Evolutionary conservation across 2,113 vertebrate genomes (phyloP).

Genomic region (Brachypteracias leptosomus): DNA sequence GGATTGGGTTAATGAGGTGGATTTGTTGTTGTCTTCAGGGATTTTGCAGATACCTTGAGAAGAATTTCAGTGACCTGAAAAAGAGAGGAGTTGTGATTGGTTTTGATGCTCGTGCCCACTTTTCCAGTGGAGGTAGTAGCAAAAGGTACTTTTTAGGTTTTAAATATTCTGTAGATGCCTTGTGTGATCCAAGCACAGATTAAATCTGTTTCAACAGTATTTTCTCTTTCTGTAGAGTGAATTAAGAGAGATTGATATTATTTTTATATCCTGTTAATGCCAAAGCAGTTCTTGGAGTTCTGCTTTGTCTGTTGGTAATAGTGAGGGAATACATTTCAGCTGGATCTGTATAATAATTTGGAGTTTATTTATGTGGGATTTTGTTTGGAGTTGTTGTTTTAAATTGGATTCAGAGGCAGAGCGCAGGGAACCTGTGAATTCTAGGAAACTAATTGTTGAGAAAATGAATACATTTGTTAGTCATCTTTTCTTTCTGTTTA

Average conservation of each 20-base stretch:
- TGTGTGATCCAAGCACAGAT: background rate
- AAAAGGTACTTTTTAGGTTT: slow-evolving; percentile 71
- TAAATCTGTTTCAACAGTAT: background rate
- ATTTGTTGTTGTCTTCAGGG: slow-evolving; percentile 75
- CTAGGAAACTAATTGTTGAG: background rate
- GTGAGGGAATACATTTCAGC: background rate
- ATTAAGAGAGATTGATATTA: background rate
- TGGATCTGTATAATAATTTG: background rate
- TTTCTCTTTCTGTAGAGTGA: background rate
- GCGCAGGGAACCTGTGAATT: background rate
- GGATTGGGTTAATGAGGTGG: background rate
- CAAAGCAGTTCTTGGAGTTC: background rate
- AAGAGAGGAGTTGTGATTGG: slow-evolving; percentile 90
- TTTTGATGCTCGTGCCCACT: slow-evolving; percentile 89
- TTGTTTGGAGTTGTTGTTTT: background rate
- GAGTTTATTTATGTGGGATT: background rate
- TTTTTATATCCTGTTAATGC: background rate
- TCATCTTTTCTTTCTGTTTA: slow-evolving; percentile 18
- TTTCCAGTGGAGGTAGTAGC: slow-evolving; percentile 87
- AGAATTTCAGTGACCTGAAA: slow-evolving; percentile 84
- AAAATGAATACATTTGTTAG: background rate
- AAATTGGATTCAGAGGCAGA: background rate
- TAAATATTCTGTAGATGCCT: background rate
- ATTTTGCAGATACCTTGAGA: slow-evolving; percentile 90
- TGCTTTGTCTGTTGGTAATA: background rate